Evolutionary conservation across 2,888 invertebrate species (phyloP).

Genomic region (Caenorhabditis sp.): DNA sequence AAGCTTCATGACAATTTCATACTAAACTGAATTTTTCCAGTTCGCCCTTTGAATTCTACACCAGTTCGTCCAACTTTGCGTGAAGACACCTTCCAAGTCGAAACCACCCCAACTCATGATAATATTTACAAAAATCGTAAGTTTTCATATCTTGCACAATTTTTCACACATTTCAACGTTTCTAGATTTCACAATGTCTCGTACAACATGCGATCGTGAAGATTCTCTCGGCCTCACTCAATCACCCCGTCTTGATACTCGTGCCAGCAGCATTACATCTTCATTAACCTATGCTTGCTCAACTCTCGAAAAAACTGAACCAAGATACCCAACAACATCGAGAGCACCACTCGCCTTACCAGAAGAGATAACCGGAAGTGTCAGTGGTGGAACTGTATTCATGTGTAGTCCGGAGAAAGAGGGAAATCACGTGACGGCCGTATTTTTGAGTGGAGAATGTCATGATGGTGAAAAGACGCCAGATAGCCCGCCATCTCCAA

Average conservation of each 20-base stretch:
- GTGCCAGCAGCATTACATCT: constrained; percentile 46
- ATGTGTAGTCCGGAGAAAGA: constrained; percentile 6
- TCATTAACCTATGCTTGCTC: constrained; percentile 53
- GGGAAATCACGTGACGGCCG: background rate
- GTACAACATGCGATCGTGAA: constrained; percentile 40
- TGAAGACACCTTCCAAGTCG: constrained; percentile 12
- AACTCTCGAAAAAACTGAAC: background rate
- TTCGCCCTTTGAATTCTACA: background rate
- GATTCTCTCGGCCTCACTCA: constrained; percentile 43
- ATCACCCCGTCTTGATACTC: constrained; percentile 33
- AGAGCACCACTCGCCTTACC: constrained; percentile 62
- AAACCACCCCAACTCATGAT: constrained; percentile 17
- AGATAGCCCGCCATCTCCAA: constrained; percentile 49
- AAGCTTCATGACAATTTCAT: background rate
- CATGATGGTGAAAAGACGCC: background rate
- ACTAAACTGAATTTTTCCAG: background rate
- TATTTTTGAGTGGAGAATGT: background rate
- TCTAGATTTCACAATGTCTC: constrained; percentile 31
- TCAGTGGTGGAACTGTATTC: constrained; percentile 24
- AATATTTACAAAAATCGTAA: constrained; percentile 22
- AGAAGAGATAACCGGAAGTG: constrained; percentile 54
- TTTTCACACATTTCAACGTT: background rate
- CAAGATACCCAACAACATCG: constrained; percentile 29
- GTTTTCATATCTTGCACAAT: too few relatives aligned
- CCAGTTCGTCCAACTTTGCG: background rate